phyloP scores from a whole-genome alignment of 2,888 invertebrate genomes.

The Athetis lepigone region DNA sequence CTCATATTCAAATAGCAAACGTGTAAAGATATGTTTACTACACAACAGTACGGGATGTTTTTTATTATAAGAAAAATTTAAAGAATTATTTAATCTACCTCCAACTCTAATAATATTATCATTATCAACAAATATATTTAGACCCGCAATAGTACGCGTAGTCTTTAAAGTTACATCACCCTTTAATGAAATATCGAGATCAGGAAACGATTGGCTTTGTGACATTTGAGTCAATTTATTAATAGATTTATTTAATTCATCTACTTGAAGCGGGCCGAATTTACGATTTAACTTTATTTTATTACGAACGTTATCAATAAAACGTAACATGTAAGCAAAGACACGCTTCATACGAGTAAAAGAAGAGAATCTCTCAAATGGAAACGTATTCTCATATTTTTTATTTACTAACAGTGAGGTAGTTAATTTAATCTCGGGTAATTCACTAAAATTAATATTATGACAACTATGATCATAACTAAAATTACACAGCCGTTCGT shows the following conservation, averaged over 20 bases:
- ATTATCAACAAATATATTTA: slow-evolving; percentile 1
- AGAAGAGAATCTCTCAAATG: not conserved
- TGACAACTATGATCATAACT: slow-evolving; percentile 1
- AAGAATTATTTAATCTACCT: slow-evolving; percentile 4
- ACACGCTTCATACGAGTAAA: slow-evolving; percentile 2
- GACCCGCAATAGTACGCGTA: too few relatives aligned
- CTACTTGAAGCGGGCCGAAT: slow-evolving; percentile 5
- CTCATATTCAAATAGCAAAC: slow-evolving; percentile 6
- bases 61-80: not conserved
- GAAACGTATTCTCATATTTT: not conserved
- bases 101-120: slow-evolving; percentile 7
- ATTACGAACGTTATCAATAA: too few relatives aligned
- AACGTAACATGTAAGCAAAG: too few relatives aligned
- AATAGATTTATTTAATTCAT: not conserved
- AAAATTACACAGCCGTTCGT: slow-evolving; percentile 1
- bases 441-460: not conserved
- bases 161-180: too few relatives aligned
- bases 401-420: not conserved
- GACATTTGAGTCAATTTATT: not conserved
- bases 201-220: slow-evolving; percentile 3
- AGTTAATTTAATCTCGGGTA: not conserved
- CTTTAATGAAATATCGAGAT: too few relatives aligned
- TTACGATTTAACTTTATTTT: too few relatives aligned
- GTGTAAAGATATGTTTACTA: not conserved
- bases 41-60: not conserved